A percentile compares a stretch with the other conserved stretches of the same genome.
These are phyloP conservation scores for Dexiosoma caninum DNA, from an alignment of 2,888 invertebrate species.

Conservation along the genomic window DNA sequence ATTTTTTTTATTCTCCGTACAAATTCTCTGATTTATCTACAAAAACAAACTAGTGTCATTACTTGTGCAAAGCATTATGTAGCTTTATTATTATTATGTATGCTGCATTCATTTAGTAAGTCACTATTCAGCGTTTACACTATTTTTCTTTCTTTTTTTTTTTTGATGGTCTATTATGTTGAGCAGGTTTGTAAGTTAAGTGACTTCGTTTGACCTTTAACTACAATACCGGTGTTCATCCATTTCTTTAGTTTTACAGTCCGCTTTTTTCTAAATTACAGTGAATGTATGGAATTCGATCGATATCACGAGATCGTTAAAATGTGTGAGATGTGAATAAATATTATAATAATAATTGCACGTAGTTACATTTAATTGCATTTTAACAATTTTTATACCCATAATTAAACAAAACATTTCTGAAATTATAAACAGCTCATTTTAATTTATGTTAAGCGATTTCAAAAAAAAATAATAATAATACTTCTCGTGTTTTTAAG, in stretches of 20 bases:
- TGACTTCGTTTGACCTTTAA: conserved; percentile 62
- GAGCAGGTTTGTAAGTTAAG: conserved; percentile 34
- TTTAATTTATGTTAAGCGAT: too few relatives aligned
- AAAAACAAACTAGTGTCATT: too few relatives aligned
- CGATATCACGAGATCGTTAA: conserved; percentile 37
- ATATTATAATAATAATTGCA: conserved; percentile 24
- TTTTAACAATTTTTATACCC: conserved; percentile 42
- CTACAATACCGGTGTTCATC: conserved; percentile 21
- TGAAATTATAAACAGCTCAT: conserved; percentile 40
- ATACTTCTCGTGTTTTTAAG: neutral
- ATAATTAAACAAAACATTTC: conserved; percentile 52
- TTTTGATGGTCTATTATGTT: neutral
- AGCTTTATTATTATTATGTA: too few relatives aligned
- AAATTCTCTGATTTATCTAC: too few relatives aligned
- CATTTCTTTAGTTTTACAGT: conserved; percentile 4
- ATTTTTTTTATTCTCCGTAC: too few relatives aligned
- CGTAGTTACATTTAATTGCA: conserved; percentile 51
- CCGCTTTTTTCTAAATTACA: conserved; percentile 48
- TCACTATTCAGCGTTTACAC: too few relatives aligned
- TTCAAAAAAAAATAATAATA: too few relatives aligned
- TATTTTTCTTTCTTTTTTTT: neutral
- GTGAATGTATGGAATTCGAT: conserved; percentile 45
- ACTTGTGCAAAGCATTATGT: too few relatives aligned
- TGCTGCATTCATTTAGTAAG: too few relatives aligned
- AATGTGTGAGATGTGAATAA: conserved; percentile 30